Base-by-base conservation (phyloP, 2,113 vertebrate genomes). In the Apaloderma vittatum region DNA sequence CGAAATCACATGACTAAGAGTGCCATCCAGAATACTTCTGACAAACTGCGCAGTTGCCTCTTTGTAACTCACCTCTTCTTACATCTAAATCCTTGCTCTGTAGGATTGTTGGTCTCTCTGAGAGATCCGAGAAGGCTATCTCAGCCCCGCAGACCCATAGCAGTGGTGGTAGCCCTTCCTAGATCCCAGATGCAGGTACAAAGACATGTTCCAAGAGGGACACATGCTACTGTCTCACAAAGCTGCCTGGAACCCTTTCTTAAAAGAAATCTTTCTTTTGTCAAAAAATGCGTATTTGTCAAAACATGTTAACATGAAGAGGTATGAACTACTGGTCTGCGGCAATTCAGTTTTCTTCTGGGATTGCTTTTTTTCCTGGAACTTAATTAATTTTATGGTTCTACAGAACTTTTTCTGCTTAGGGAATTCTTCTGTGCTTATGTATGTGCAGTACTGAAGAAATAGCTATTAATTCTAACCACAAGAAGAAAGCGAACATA, bases 161-260 rank as follows among this genome's bases (percentile, higher is more conserved):
- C 7, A 27, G 36, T 10, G 4, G 11, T 54, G 14, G 5, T 2
- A 67, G n/a, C 6, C 20, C 29, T 83, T 48, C 14, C 0, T 1
- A 75, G 70, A 45, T 34, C 43, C 81, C 13, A 58, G 45, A 61
- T 6, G 11, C 15, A 68, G 15, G 4, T 68, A 65, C 1, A 65
- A 68, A 59, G 32, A 29, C 12, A 12, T 29, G 5, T 46, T 83
- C 6, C 2, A 49, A 80, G 45, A 61, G 11, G 7, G 8, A 17
- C 17, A 48, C 9, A 22, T 4, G 6, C 17, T 68, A 14, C 34
- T 40, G 19, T 34, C 27, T 49, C 43, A 73, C 48, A 59, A 51
- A 93, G 24, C 16, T 85, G 13, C 20, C 48, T 21, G 3, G 3
- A 81, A 36, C 14, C 11, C 52, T 19, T n/a, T 58, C 26, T 9